Base-by-base conservation (phyloP, 2,113 vertebrate genomes). In the Pundamilia nyererei region DNA sequence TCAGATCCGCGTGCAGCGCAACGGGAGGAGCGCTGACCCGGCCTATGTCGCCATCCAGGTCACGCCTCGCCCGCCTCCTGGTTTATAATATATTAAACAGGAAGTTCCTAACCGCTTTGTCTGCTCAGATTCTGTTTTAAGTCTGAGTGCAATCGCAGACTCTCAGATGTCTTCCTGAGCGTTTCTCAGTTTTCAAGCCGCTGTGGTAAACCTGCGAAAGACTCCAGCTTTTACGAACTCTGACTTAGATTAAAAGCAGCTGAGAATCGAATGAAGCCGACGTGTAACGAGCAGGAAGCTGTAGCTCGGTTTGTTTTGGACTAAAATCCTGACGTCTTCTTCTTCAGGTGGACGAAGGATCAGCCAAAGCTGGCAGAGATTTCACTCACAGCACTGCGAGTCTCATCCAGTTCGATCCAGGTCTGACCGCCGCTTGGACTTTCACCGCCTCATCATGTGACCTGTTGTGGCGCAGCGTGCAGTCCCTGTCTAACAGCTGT, bases 381-480 rank as follows among this genome's bases (percentile, higher is more conserved):
- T 97, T 97, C 88, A 96, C 92, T 6, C 96, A 95, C 93, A 96
- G 95, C 90, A 87, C 89, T 3, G 92, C 89, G 3, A 82, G 26
- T 24, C 94, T 95, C 19, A 90, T 96, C 82, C 96, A 97, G 94
- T 97, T 97, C 47, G 96, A 97, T 92, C 94, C 95, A 93, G 97
- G 95, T 97, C 33, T 9, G 90, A 54, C 3, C 3, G 1, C 21
- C 17, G 1, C 51, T 62, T 5, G 13, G 21, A 10, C 68, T 72
- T 72, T 45, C 21, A 7, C 42, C 0, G 4, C 24, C 14, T 24
- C 24, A 12, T 31, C 24, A 29, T 49, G 42, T 75, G 42, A 31
- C 4, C 15, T 79, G 5, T 21, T 53, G 12, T 54, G 49, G 19
- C 2, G 3, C 7, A 38, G 49, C 0, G 2, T 15, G 19, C 33